Percentiles rank a stretch among this genome's conserved stretches.
Evolutionary conservation across 2,888 invertebrate genomes (phyloP).

Genomic region (Cheilosia vulpina): DNA sequence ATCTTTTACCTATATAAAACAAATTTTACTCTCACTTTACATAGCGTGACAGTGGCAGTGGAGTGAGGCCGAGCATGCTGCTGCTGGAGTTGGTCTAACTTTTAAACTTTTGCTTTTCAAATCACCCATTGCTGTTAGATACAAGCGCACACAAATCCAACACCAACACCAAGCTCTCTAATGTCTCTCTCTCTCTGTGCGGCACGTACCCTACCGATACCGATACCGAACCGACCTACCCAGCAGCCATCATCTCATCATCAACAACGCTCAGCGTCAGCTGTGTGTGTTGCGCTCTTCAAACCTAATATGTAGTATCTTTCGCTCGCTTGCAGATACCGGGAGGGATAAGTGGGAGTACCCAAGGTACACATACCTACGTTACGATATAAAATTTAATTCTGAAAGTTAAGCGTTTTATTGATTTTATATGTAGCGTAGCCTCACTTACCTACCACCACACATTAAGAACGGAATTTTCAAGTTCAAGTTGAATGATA

Average conservation of each 20-base stretch:
- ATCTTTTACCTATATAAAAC: conserved; percentile 11
- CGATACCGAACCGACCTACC: conserved; percentile 17
- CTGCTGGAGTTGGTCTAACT: conserved; percentile 28
- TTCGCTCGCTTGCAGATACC: conserved; percentile 30
- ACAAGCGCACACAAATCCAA: neutral
- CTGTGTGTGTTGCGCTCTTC: conserved; percentile 40
- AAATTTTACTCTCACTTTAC: conserved; percentile 63
- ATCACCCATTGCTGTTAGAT: conserved; percentile 20
- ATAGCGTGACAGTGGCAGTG: neutral
- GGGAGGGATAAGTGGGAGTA: too few relatives aligned
- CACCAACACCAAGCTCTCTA: neutral
- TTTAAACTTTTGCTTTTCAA: conserved; percentile 70
- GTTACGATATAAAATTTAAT: conserved; percentile 31
- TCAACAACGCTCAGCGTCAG: conserved; percentile 23
- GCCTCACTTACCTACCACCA: conserved; percentile 75
- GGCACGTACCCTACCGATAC: conserved; percentile 7
- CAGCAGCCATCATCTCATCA: conserved; percentile 4
- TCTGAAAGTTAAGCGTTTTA: conserved; percentile 73
- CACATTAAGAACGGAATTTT: conserved; percentile 78
- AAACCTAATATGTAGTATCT: conserved; percentile 5
- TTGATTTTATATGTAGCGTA: conserved; percentile 67
- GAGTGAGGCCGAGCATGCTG: neutral
- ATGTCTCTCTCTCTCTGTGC: conserved; percentile 7
- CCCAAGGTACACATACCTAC: neutral
- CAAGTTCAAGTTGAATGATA: conserved; percentile 83